phyloP scores from a whole-genome alignment of 37 sponge, comb jelly and placozoan species.

The Spongia lamella region DNA sequence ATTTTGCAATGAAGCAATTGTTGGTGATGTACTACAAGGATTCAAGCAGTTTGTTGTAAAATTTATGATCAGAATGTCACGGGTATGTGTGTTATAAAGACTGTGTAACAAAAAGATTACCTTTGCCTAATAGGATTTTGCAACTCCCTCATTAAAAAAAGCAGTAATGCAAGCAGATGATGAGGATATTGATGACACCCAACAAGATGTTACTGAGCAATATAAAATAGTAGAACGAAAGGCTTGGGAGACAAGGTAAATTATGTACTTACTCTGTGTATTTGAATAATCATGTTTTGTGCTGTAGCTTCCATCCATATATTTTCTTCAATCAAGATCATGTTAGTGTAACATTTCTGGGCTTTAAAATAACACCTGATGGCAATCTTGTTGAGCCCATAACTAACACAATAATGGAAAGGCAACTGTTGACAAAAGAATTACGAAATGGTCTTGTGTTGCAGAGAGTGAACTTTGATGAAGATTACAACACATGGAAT shows the following conservation, averaged over 20 bases:
- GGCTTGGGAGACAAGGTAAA: constrained; percentile 47
- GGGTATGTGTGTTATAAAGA: constrained; percentile 25
- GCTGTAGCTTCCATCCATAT: constrained; percentile 75
- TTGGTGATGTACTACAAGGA: constrained; percentile 68
- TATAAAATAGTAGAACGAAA: constrained; percentile 29
- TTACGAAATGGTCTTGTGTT: constrained; percentile 23
- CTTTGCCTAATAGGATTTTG: constrained; percentile 20
- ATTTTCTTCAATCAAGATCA: constrained; percentile 85
- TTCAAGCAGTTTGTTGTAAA: constrained; percentile 90
- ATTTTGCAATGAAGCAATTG: constrained; percentile 45
- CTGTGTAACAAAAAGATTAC: neutral
- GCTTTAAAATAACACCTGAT: constrained; percentile 38
- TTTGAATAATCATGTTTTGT: neutral
- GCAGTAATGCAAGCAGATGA: too few species aligned
- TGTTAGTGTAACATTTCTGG: constrained; percentile 72
- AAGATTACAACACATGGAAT: constrained; percentile 50
- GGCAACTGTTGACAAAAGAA: constrained; percentile 24
- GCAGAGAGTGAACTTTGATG: constrained; percentile 36
- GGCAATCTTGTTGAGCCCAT: constrained; percentile 53
- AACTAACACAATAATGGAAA: neutral
- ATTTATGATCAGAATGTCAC: constrained; percentile 90
- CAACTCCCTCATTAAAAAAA: constrained; percentile 49
- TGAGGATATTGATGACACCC: neutral
- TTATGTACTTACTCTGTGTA: too few species aligned
- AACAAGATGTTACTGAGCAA: constrained; percentile 1